phyloP scores from a whole-genome alignment of 2,888 invertebrate genomes.

The Nipponacmea schrenckii region DNA sequence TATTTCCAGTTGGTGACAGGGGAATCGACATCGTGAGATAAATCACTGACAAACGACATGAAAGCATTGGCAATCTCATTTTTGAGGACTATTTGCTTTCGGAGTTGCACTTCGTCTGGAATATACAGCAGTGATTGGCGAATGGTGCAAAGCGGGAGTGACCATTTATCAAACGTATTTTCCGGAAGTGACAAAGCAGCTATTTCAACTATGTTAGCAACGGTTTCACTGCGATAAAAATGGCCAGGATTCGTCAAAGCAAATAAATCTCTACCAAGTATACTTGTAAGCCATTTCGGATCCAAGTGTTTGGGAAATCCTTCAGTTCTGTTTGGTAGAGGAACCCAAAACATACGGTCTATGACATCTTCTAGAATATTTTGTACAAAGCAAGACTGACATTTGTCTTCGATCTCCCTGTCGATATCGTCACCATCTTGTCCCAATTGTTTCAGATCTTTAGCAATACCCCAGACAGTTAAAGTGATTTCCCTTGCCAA shows the following conservation, averaged over 20 bases:
- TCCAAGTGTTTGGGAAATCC: not conserved
- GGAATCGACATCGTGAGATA: not conserved
- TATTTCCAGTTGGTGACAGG: not conserved
- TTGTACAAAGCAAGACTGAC: not conserved
- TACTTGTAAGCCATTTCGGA: not conserved
- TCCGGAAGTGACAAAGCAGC: not conserved
- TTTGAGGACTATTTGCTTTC: not conserved
- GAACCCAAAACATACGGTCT: not conserved
- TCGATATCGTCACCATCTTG: not conserved
- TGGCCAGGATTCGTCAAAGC: not conserved
- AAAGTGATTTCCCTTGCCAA: not conserved
- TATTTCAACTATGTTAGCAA: not conserved
- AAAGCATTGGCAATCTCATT: not conserved
- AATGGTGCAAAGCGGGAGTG: not conserved
- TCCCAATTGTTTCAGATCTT: not conserved
- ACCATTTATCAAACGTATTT: not conserved
- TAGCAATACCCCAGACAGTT: not conserved
- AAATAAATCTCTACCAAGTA: not conserved
- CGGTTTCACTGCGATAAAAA: not conserved
- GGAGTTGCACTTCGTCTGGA: not conserved
- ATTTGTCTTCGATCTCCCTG: not conserved
- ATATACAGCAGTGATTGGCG: not conserved
- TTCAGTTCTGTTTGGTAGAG: not conserved
- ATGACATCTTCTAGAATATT: not conserved
- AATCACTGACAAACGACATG: not conserved